Evolutionary conservation across 2,888 invertebrate species (phyloP).

Genomic region (Drosophila mettleri): DNA sequence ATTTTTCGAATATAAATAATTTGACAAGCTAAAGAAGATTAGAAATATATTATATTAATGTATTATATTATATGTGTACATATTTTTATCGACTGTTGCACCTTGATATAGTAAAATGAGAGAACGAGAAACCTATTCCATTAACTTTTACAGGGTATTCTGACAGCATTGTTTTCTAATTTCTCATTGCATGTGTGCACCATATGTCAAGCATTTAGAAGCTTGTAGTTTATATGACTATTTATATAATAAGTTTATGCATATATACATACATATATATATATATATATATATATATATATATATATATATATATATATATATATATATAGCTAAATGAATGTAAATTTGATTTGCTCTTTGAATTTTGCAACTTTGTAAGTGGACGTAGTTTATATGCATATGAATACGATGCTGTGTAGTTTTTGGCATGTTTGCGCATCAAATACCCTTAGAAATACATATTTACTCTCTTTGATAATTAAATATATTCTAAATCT

Average conservation of each 20-base stretch:
- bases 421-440: background rate
- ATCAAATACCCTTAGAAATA: background rate
- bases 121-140: background rate
- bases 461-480: background rate
- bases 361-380: conserved; percentile 5
- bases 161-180: background rate
- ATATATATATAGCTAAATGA: background rate
- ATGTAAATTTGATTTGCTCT: conserved; percentile 1
- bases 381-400: background rate
- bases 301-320: background rate
- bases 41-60: too few species aligned
- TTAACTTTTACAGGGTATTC: background rate
- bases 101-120: background rate
- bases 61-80: too few species aligned
- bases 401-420: background rate
- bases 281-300: background rate
- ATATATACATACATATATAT: background rate
- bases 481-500: background rate
- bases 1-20: conserved; percentile 10
- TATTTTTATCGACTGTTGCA: background rate
- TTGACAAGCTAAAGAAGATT: too few species aligned
- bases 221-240: background rate
- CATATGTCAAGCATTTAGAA: background rate
- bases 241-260: background rate
- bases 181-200: background rate